A percentile compares a stretch with the other conserved stretches of the same genome.
Evolutionary conservation across 2,888 invertebrate species (phyloP).

Genomic region (Torymus auratus): DNA sequence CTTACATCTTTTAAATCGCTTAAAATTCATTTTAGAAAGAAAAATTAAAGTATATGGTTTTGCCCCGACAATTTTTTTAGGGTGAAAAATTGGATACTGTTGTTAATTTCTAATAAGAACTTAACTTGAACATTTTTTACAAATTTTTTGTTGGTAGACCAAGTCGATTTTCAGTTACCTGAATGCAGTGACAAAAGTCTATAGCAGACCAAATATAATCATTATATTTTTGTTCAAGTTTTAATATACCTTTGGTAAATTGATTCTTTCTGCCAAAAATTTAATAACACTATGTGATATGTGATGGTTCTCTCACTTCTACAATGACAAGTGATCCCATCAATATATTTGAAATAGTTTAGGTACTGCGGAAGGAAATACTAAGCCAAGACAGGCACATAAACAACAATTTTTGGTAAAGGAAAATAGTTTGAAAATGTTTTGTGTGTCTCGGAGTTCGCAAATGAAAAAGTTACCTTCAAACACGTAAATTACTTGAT

Average conservation of each 20-base stretch:
- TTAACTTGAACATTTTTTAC: too few species aligned
- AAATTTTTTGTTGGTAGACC: too few species aligned
- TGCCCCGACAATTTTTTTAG: too few species aligned
- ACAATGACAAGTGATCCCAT: constrained; percentile 97
- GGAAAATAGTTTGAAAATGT: constrained; percentile 97
- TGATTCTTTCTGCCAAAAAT: constrained; percentile 85
- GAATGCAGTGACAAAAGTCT: constrained; percentile 93
- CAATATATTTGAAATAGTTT: constrained; percentile 89
- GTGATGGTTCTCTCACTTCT: constrained; percentile 93
- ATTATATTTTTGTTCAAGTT: constrained; percentile 84
- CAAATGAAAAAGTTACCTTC: too few species aligned
- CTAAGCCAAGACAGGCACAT: constrained; percentile 96
- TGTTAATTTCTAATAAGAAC: too few species aligned
- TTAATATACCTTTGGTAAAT: constrained; percentile 84
- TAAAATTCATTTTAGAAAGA: too few species aligned
- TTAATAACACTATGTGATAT: constrained; percentile 87
- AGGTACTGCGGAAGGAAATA: constrained; percentile 93
- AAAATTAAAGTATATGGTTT: too few species aligned
- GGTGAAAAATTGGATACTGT: too few species aligned
- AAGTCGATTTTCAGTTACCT: too few species aligned
- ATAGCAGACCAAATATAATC: constrained; percentile 90
- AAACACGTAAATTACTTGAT: too few species aligned
- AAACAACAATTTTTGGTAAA: constrained; percentile 90
- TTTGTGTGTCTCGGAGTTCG: constrained; percentile 97
- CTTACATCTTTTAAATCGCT: too few species aligned